Conservation (phyloP, 64 coral and sea anemone genomes). For the Pocillopora damicornis region DNA sequence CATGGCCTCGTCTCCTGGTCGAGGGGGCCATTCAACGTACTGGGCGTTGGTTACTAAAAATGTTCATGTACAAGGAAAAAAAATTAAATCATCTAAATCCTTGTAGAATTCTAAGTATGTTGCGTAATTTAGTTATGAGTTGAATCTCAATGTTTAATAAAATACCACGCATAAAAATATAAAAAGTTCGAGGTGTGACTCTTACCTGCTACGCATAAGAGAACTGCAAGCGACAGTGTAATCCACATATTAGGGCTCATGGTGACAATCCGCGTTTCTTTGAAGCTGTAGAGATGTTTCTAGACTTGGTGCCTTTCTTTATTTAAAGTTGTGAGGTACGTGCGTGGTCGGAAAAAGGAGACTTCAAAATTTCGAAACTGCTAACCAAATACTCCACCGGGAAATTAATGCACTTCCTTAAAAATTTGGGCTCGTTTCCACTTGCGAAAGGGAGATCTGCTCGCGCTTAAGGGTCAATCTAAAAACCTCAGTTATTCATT, state of each 20-base stretch:
- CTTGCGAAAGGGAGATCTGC: neutral
- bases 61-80: neutral
- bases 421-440: conserved; percentile 3
- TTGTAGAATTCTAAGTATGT: neutral
- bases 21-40: neutral
- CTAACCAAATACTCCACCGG: conserved; percentile 7
- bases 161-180: neutral
- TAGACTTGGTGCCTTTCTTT: neutral
- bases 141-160: too few relatives aligned
- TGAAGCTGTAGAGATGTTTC: too few relatives aligned
- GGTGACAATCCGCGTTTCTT: neutral
- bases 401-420: conserved; percentile 29
- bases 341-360: conserved; percentile 14
- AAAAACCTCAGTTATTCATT: too few relatives aligned
- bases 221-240: neutral
- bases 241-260: neutral
- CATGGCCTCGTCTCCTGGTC: conserved; percentile 8
- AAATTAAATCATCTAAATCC: neutral
- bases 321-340: conserved; percentile 9
- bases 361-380: neutral
- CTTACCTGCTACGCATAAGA: conserved; percentile 21
- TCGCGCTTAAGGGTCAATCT: neutral
- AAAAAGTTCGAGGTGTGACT: neutral
- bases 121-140: neutral
- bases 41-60: neutral